phyloP scores from a whole-genome alignment of 2,113 vertebrate species.

The Sardina pilchardus region DNA sequence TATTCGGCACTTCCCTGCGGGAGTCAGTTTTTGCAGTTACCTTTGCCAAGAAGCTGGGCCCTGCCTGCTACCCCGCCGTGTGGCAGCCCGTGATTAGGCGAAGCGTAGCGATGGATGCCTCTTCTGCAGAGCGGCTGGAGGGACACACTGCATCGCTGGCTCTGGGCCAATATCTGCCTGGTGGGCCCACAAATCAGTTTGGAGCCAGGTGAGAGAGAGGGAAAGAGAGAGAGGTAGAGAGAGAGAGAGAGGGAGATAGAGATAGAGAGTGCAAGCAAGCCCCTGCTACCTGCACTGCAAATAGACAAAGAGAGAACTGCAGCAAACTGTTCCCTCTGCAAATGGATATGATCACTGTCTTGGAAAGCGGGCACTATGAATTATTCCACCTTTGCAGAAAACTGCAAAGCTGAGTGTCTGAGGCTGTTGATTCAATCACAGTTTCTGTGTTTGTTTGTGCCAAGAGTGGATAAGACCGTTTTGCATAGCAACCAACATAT shows the following conservation, averaged over 20 bases:
- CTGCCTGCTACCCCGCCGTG: constrained; percentile 26
- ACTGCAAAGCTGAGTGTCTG: not conserved
- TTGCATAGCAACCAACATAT: not conserved
- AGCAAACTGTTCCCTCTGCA: not conserved
- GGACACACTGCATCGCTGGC: constrained; percentile 60
- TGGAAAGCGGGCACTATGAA: constrained; percentile 1
- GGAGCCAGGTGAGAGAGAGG: constrained; percentile 20
- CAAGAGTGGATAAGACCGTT: not conserved
- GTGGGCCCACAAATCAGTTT: constrained; percentile 58
- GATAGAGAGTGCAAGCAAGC: not conserved
- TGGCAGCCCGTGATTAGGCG: constrained; percentile 34
- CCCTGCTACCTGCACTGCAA: not conserved
- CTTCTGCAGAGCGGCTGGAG: constrained; percentile 33
- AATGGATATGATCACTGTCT: constrained; percentile 18
- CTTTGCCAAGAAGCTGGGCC: not conserved
- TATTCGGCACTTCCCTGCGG: constrained; percentile 1
- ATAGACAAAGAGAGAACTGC: constrained; percentile 15
- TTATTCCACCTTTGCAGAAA: constrained; percentile 14
- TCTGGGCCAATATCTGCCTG: constrained; percentile 60
- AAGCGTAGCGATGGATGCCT: constrained; percentile 37
- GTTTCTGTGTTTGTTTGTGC: constrained; percentile 3
- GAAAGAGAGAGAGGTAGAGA: not conserved
- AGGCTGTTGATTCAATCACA: not conserved
- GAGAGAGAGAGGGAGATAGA: not conserved
- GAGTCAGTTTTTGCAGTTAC: constrained; percentile 2